Percentiles rank a stretch among this genome's conserved stretches.
Evolutionary conservation across 2,888 invertebrate genomes (phyloP).

Genomic region (Pterostichus madidus): DNA sequence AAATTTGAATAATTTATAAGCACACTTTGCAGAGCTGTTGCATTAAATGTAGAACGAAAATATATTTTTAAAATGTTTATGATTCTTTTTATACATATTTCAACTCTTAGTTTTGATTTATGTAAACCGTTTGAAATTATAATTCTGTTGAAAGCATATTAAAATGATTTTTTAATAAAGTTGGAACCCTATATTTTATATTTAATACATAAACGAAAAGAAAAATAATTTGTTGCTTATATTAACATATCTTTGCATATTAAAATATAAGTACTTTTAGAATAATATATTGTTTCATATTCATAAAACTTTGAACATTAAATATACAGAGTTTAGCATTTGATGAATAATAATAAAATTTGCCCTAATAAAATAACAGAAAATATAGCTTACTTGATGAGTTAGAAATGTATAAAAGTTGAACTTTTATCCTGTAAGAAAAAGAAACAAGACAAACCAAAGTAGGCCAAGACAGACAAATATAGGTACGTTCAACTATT

Average conservation of each 20-base stretch:
- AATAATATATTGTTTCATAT: conserved; percentile 34
- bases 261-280: conserved; percentile 15
- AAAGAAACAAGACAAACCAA: background rate
- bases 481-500: conserved; percentile 14
- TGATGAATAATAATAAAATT: conserved; percentile 21
- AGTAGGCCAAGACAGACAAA: conserved; percentile 6
- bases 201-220: conserved; percentile 39
- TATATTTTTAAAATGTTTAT: too few species aligned
- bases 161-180: conserved; percentile 38
- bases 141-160: background rate
- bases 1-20: too few species aligned
- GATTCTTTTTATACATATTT: too few species aligned
- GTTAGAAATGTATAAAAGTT: background rate
- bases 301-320: conserved; percentile 20
- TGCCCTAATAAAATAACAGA: background rate
- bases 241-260: conserved; percentile 40
- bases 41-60: too few species aligned
- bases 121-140: too few species aligned
- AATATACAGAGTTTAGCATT: conserved; percentile 22
- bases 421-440: background rate
- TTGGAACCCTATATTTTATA: conserved; percentile 7
- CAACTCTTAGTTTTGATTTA: too few species aligned
- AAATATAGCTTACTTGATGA: background rate
- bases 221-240: conserved; percentile 24
- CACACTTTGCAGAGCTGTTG: too few species aligned